Percentiles rank a stretch among this genome's conserved stretches.
phyloP scores from a whole-genome alignment of 2,797 vertebrate genomes.

The Myripristis murdjan region DNA sequence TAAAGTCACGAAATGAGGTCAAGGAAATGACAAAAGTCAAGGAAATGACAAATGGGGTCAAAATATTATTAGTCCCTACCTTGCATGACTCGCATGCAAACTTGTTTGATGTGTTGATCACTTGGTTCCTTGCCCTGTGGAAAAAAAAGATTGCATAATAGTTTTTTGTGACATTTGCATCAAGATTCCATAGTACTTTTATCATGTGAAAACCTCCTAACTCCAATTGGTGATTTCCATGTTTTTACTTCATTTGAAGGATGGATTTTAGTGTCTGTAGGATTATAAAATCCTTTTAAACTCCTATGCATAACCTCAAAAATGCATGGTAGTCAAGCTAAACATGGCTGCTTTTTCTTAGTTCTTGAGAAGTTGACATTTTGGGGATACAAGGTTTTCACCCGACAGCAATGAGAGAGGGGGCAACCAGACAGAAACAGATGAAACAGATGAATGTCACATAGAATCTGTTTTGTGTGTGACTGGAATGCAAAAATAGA shows the following conservation, averaged over 20 bases:
- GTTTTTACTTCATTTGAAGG: neutral
- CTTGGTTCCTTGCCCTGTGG: slow-evolving; percentile 94
- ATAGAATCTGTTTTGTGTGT: too few relatives aligned
- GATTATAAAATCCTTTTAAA: slow-evolving; percentile 17
- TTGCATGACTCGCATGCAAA: slow-evolving; percentile 99
- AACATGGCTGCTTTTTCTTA: neutral
- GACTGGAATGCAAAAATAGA: too few relatives aligned
- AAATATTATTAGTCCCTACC: slow-evolving; percentile 85
- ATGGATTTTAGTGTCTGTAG: neutral
- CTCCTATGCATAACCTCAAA: neutral
- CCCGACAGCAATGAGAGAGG: neutral
- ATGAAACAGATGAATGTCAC: too few relatives aligned
- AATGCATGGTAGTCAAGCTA: neutral
- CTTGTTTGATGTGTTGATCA: slow-evolving; percentile 96
- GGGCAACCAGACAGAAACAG: too few relatives aligned
- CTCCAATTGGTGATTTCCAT: neutral
- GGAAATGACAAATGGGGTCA: slow-evolving; percentile 69
- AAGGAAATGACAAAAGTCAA: slow-evolving; percentile 57
- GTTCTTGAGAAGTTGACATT: slow-evolving; percentile 19
- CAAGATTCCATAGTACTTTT: slow-evolving; percentile 2
- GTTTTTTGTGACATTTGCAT: slow-evolving; percentile 36
- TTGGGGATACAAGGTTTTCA: neutral
- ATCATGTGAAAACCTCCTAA: neutral
- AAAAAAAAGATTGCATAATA: slow-evolving; percentile 41
- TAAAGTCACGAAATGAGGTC: slow-evolving; percentile 67